Evolutionary conservation across 2,113 vertebrate species (phyloP).

Genomic region (Mirza zaza): DNA sequence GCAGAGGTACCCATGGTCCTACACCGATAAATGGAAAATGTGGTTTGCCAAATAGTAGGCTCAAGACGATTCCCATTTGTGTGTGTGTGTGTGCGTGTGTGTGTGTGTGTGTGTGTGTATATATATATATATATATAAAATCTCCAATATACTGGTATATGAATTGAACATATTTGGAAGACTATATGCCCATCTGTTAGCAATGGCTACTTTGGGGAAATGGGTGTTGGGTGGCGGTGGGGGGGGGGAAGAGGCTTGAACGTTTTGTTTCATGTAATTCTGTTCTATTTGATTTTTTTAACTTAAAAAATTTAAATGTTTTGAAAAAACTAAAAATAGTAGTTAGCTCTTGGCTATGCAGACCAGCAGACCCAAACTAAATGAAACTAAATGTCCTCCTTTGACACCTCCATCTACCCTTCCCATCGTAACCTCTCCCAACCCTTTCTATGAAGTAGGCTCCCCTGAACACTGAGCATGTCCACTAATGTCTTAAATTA

Average conservation of each 20-base stretch:
- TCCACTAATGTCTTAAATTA: neutral
- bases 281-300: slow-evolving; percentile 56
- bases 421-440: neutral
- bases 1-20: neutral
- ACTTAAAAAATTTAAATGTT: slow-evolving; percentile 42
- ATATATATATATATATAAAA: neutral
- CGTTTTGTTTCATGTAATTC: slow-evolving; percentile 58
- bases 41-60: neutral
- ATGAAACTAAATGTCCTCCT: neutral
- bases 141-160: slow-evolving; percentile 46
- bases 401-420: neutral
- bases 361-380: slow-evolving; percentile 17
- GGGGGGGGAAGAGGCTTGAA: slow-evolving; percentile 20
- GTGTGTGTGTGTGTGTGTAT: neutral
- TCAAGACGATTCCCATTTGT: slow-evolving; percentile 52
- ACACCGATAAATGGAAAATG: slow-evolving; percentile 24
- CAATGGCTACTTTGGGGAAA: slow-evolving; percentile 69
- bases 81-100: neutral
- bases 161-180: slow-evolving; percentile 66
- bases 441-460: neutral
- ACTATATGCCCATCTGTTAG: slow-evolving; percentile 69
- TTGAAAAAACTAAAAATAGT: slow-evolving; percentile 52
- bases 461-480: neutral
- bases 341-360: neutral
- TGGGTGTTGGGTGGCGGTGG: neutral